These are phyloP conservation scores for Semaprochilodus insignis DNA, from an alignment of 2,797 vertebrate species.

Conservation along the genomic window DNA sequence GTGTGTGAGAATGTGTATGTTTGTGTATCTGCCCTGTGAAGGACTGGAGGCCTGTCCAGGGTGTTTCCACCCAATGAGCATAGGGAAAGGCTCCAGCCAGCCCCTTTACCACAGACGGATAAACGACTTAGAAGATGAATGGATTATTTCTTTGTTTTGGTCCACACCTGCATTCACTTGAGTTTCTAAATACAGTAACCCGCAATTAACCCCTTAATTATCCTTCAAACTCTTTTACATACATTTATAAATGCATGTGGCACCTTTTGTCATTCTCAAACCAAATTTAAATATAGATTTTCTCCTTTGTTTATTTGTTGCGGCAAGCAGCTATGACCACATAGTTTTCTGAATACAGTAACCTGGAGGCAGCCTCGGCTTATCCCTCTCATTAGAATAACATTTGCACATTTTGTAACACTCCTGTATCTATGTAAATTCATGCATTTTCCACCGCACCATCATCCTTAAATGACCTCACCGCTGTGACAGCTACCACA, in stretches of 20 bases:
- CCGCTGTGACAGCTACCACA: background rate
- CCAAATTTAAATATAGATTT: background rate
- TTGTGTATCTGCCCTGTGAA: too few species aligned
- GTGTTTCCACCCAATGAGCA: too few species aligned
- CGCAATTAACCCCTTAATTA: background rate
- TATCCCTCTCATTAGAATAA: background rate
- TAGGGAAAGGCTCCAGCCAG: too few species aligned
- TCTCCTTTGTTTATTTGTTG: background rate
- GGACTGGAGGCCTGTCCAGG: too few species aligned
- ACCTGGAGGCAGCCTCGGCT: background rate
- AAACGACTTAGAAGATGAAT: too few species aligned
- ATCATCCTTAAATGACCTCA: background rate
- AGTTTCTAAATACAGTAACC: too few species aligned
- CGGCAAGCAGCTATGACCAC: background rate
- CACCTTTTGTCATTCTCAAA: background rate
- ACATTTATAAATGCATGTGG: too few species aligned
- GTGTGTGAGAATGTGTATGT: too few species aligned
- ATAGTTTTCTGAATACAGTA: background rate
- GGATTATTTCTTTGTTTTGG: too few species aligned
- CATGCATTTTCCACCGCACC: slow-evolving; percentile 13
- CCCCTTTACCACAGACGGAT: too few species aligned
- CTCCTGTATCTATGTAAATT: slow-evolving; percentile 36
- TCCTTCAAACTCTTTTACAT: background rate
- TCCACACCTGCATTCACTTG: too few species aligned
- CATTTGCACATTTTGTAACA: slow-evolving; percentile 9